Conservation (phyloP, 2,113 vertebrate genomes). For the Sclerurus mexicanus region DNA sequence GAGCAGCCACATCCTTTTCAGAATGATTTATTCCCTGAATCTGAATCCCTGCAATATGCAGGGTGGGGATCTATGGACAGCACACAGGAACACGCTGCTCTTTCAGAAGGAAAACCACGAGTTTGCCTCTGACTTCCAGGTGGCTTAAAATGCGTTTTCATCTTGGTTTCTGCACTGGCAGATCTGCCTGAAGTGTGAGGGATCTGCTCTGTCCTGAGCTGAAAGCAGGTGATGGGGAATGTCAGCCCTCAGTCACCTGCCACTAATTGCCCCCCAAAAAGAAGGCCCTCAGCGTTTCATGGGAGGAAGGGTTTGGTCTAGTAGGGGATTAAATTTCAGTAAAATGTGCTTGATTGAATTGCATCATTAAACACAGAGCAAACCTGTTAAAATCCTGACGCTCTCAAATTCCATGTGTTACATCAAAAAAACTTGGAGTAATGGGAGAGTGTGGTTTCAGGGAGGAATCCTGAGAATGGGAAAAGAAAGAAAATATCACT, state of each 20-base stretch:
- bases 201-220: not conserved
- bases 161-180: not conserved
- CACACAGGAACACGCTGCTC: not conserved
- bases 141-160: not conserved
- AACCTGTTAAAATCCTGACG: not conserved
- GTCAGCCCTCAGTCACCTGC: not conserved
- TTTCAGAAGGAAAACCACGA: not conserved
- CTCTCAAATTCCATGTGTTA: not conserved
- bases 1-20: not conserved
- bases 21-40: not conserved
- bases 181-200: not conserved
- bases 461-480: not conserved
- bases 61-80: not conserved
- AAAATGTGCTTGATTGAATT: not conserved
- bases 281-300: not conserved
- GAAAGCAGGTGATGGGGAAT: not conserved
- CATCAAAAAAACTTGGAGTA: not conserved
- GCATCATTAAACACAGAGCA: not conserved
- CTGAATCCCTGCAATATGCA: not conserved
- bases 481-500: not conserved
- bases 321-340: not conserved
- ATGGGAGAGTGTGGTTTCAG: not conserved
- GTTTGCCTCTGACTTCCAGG: not conserved
- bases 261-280: not conserved
- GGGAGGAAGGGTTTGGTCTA: not conserved